A percentile compares a stretch with the other conserved stretches of the same genome.
phyloP scores from a whole-genome alignment of 2,797 vertebrate genomes.

The Paedocypris micromegethes region DNA sequence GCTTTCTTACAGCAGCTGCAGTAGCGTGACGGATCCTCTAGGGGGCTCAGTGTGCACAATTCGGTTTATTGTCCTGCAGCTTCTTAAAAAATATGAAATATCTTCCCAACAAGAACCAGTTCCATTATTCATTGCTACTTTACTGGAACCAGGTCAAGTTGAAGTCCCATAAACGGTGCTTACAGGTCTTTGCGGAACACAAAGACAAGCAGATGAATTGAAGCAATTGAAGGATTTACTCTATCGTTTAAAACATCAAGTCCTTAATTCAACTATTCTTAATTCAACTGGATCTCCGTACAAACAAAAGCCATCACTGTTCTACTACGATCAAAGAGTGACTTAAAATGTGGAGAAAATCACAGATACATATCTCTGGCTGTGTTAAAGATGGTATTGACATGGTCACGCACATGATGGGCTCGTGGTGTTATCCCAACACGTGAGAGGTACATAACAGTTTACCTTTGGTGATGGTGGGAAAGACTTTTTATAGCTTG shows the following conservation, averaged over 20 bases:
- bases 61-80: not conserved
- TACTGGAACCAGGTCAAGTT: slow-evolving; percentile 1
- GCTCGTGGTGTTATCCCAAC: not conserved
- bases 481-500: slow-evolving; percentile 10
- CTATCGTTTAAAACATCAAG: too few species aligned
- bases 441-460: slow-evolving; percentile 5
- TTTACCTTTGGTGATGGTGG: not conserved
- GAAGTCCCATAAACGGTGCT: not conserved
- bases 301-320: not conserved
- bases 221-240: too few species aligned
- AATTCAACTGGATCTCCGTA: too few species aligned
- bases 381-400: too few species aligned
- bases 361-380: not conserved
- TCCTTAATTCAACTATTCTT: too few species aligned
- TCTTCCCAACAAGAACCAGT: not conserved
- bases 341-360: not conserved
- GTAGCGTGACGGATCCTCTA: not conserved
- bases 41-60: not conserved
- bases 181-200: not conserved
- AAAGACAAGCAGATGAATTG: not conserved
- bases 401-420: slow-evolving; percentile 7
- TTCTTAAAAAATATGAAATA: not conserved
- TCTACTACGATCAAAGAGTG: too few species aligned
- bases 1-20: not conserved
- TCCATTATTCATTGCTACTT: slow-evolving; percentile 6